A percentile compares a stretch with the other conserved stretches of the same genome.
phyloP scores from a whole-genome alignment of 2,113 vertebrate genomes.

The Chaetorhynchus papuensis region DNA sequence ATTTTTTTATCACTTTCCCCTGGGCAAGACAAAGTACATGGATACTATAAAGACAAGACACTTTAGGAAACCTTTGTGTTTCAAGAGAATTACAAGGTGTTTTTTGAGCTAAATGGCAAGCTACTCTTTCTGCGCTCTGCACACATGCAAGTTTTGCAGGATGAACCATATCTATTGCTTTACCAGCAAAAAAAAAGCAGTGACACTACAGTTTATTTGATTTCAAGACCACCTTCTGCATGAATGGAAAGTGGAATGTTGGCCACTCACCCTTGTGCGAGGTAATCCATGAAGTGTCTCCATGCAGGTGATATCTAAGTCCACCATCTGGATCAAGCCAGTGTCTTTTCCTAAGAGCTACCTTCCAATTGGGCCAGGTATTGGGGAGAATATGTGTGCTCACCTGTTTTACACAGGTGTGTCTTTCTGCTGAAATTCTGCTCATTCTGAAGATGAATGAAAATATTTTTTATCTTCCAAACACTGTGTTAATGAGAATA shows the following conservation, averaged over 20 bases:
- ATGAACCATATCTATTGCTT: background rate
- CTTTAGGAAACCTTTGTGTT: background rate
- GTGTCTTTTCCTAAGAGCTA: background rate
- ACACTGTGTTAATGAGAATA: background rate
- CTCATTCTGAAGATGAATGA: background rate
- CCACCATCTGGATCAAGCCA: background rate
- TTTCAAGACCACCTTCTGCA: background rate
- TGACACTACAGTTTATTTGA: background rate
- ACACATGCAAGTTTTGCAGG: rapidly evolving
- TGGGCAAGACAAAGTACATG: background rate
- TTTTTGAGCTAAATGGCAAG: background rate
- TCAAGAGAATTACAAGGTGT: background rate
- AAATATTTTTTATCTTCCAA: background rate
- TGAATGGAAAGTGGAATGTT: background rate
- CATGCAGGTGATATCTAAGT: background rate
- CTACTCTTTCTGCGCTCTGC: background rate
- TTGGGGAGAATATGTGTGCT: rapidly evolving
- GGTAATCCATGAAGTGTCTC: background rate
- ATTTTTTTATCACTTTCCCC: background rate
- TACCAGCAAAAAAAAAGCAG: background rate
- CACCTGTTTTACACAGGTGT: background rate
- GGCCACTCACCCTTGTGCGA: background rate
- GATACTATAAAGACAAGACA: background rate
- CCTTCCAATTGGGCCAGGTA: background rate
- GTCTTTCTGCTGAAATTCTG: background rate